A percentile compares a stretch with the other conserved stretches of the same genome.
These are phyloP conservation scores for Thera britannica DNA, from an alignment of 2,888 invertebrate genomes.

Conservation along the genomic window DNA sequence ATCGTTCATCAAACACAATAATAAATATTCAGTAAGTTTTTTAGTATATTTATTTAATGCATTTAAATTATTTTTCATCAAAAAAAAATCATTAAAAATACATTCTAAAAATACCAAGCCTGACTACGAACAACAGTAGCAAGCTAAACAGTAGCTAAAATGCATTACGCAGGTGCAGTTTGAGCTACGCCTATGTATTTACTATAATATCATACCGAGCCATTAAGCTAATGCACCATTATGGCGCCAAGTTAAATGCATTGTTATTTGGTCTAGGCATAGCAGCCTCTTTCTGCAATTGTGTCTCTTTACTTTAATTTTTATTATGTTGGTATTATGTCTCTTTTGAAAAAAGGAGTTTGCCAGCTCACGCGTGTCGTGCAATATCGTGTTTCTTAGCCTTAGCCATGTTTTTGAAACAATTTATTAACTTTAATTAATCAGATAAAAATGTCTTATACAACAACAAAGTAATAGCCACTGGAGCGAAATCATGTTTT, in stretches of 20 bases:
- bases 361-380: background rate
- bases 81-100: no score
- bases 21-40: background rate
- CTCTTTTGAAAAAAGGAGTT: background rate
- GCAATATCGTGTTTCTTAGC: background rate
- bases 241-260: conserved; percentile 63
- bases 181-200: conserved; percentile 13
- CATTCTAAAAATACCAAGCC: no score
- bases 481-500: conserved; percentile 13
- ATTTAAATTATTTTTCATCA: no score
- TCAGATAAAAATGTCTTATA: background rate
- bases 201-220: conserved; percentile 50
- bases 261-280: conserved; percentile 44
- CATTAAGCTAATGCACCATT: conserved; percentile 73
- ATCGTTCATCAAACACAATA: background rate
- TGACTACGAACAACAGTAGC: background rate
- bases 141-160: conserved; percentile 25
- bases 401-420: conserved; percentile 6
- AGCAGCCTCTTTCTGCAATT: conserved; percentile 9
- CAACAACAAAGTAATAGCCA: conserved; percentile 8
- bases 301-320: background rate
- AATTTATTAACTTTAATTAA: conserved; percentile 8
- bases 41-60: background rate
- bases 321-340: conserved; percentile 9
- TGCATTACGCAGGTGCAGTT: conserved; percentile 57